Base-by-base conservation (phyloP, 2,888 invertebrate species). In the Leptinotarsa rubiginosa region DNA sequence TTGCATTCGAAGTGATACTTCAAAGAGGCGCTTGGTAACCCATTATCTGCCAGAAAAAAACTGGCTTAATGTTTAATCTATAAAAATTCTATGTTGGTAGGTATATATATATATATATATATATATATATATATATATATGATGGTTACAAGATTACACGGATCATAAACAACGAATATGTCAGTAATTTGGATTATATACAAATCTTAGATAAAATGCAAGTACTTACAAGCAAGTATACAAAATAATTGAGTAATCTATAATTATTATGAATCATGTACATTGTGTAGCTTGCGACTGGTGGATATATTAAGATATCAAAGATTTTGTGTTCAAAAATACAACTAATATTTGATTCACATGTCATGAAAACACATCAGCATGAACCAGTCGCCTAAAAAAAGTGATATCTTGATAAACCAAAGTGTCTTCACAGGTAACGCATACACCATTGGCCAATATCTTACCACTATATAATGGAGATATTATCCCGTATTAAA, bases 141-240 rank as follows among this genome's bases (percentile, higher is more conserved):
- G 81, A 73, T 75, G 79, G 79, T 82, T 84, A 85, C 79, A 82
- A 83, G 84, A 81, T 83, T 72, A 85, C 83, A 85, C 80, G 79
- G 80, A 83, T 80, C 78, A 82, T 84, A 83, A 85, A 85, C 84
- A 86, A 84, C 84, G 84, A 84, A 77, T 85, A 83, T 22, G 65
- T 66, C 69, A 49, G 65, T 85, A 83, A 84, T 83, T 84, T 85
- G 82, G 83, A 83, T 78, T 86, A 86, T 87, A 86, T 87, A 85
- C 86, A 87, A 85, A 86, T 84, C 84, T 85, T 86, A 84, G 84
- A 81, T 85, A 87, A 87, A 87, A 87, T 87, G 87, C 87, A 84
- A 85, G 73, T 88, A 87, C 86, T 83, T 85, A 86, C 85, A 88
- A 88, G 88, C 88, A 87, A 88, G 88, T 88, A 88, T 88, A 87